Evolutionary conservation across 2,797 vertebrate genomes (phyloP), one percentile per base, ranked within the genome.

Genomic region (Oryzias sinensis): DNA sequence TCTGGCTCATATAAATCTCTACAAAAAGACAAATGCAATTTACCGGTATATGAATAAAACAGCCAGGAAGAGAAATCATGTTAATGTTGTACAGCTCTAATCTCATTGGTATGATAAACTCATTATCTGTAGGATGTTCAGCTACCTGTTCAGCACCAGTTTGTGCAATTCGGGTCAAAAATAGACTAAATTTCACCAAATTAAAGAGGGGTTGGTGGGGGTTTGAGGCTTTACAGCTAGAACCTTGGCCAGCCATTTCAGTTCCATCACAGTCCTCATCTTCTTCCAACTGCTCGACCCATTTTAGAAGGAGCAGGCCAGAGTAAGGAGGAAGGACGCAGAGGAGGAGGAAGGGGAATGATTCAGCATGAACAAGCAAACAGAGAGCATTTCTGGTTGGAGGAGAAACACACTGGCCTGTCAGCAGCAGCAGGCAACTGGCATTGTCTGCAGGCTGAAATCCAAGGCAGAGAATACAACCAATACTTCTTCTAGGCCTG

Each of bases 321-420:
- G 56, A 37, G 48, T 51, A 49, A 62, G 18, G 51, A 50, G 50
- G 49, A 59, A 55, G 50, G 65, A 68, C 47, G 20, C 44, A 64
- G 70, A 53, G 52, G 49, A 71, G 59, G 66, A 73, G 65, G 75
- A 70, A 59, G 70, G 56, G 63, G 76, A 75, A 87, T 89, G 87
- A 90, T 89, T 90, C 88, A 90, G 87, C 88, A 89, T 63, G 71
- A 84, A 65, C 60, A 18, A 70, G 74, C 71, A 72, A 72, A 76
- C 76, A 70, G 42, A 78, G 67, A 29, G 14, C 20, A 27, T 49
- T 58, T 65, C 56, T 64, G 54, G 8, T 43, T 42, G 46, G 45
- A 59, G 48, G 59, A 40, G 37, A 53, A 18, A 78, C 15, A 76
- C 56, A 17, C 51, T 73, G 66, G 70, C 83, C 41, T 45, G 53